phyloP scores from a whole-genome alignment of 1,140 invertebrate species.

The Drosophila ohnishii region DNA sequence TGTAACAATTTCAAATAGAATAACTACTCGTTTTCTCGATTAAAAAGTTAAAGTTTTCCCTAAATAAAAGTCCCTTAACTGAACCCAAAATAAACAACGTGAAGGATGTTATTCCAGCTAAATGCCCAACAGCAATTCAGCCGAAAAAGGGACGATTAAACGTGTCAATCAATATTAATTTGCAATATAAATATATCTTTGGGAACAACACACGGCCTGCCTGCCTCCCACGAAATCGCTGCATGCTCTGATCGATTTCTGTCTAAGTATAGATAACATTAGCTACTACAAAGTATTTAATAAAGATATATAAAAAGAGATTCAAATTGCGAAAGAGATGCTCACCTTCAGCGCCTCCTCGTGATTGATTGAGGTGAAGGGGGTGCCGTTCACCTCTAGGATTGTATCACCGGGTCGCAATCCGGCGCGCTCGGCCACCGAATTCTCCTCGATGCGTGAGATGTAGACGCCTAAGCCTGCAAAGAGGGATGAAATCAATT shows the following conservation, averaged over 20 bases:
- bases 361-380: slow-evolving; percentile 93
- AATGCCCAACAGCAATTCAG: not conserved
- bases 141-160: not conserved
- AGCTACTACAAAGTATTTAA: slow-evolving; percentile 61
- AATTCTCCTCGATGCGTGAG: slow-evolving; percentile 93
- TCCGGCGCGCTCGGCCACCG: slow-evolving; percentile 92
- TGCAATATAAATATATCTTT: slow-evolving; percentile 10
- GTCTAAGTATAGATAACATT: slow-evolving; percentile 48
- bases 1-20: not conserved
- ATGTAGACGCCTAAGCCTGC: slow-evolving; percentile 93
- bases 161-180: slow-evolving; percentile 18
- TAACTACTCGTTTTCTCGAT: not conserved
- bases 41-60: not conserved
- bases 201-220: not conserved
- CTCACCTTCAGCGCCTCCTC: slow-evolving; percentile 94
- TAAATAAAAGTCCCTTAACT: not conserved
- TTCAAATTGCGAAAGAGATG: slow-evolving; percentile 40
- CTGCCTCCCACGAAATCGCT: not conserved
- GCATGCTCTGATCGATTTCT: slow-evolving; percentile 70
- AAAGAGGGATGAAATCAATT: slow-evolving; percentile 59
- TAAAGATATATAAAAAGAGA: slow-evolving; percentile 41
- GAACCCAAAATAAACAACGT: not conserved
- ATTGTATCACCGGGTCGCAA: slow-evolving; percentile 94
- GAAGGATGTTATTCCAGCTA: not conserved
- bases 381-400: slow-evolving; percentile 93